Conservation (phyloP, 2,113 vertebrate species). For the Potamarius usumacintae region DNA sequence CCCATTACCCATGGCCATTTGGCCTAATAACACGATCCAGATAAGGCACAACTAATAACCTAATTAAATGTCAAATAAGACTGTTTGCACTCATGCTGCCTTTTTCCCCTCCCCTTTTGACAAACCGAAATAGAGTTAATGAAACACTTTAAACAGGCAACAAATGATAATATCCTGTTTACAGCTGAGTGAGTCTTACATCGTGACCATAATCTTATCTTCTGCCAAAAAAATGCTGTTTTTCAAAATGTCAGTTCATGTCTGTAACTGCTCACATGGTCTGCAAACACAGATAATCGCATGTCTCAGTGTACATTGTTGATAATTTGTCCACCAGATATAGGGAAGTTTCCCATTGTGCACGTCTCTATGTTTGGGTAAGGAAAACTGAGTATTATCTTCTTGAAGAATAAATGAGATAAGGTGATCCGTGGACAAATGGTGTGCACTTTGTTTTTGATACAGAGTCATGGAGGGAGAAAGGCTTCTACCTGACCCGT, state of each 20-base stretch:
- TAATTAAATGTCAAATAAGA: constrained; percentile 36
- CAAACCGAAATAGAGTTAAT: constrained; percentile 32
- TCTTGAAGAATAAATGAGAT: constrained; percentile 52
- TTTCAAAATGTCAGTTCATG: constrained; percentile 38
- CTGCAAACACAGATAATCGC: constrained; percentile 52
- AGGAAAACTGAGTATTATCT: constrained; percentile 41
- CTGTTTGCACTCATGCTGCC: constrained; percentile 25
- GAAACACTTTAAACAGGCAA: constrained; percentile 40
- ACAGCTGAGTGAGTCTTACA: constrained; percentile 42
- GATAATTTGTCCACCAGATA: constrained; percentile 34
- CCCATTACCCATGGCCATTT: background rate
- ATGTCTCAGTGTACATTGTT: constrained; percentile 36
- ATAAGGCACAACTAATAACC: constrained; percentile 39
- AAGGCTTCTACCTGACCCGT: background rate
- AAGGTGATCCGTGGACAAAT: constrained; percentile 30
- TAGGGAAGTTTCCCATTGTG: constrained; percentile 47
- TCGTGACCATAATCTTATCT: constrained; percentile 48
- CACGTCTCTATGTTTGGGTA: constrained; percentile 31
- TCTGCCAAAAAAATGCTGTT: constrained; percentile 22
- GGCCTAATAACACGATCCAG: constrained; percentile 21
- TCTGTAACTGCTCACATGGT: constrained; percentile 42
- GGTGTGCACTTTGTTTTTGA: constrained; percentile 15
- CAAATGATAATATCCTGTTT: constrained; percentile 50
- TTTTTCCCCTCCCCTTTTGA: background rate
- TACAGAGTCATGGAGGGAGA: background rate